Evolutionary conservation across 2,888 invertebrate genomes (phyloP), one percentile per base, ranked within the genome.

Genomic region (Ormyrus labotus): DNA sequence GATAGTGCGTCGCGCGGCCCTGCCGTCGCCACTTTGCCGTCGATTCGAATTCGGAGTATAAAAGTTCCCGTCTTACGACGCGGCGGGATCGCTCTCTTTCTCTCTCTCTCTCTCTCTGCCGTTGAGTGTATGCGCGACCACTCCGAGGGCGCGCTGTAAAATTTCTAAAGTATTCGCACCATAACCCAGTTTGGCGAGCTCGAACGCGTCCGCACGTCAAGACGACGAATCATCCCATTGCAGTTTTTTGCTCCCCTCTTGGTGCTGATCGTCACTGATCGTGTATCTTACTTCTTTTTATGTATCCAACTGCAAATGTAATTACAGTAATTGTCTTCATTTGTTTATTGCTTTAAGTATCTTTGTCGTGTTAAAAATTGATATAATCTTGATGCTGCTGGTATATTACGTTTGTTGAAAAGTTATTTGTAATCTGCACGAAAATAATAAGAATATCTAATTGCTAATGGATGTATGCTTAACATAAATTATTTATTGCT

Each of bases 111-210:
- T 19, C 19, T 2, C 10, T 53, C 8, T 80, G 81, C 78, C 53
- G 78, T 81, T 78, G 81, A 76, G 78, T 64, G 81, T 81, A 82
- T 67, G 68, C 57, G 69, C 34, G 11, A 5, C 48, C 34, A 50
- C 48, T 81, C 80, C 83, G 83, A 84, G 68, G 51, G 78, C 53
- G 71, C 61, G 71, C 67, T 82, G 83, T 86, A 85, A 86, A 87
- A 86, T 86, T 85, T 82, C 82, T 80, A 76, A 84, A 84, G 81
- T 84, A 83, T 84, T 85, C 81, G 81, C 77, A 77, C 82, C 82
- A 83, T 85, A 85, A 87, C 85, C 85, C 83, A 86, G 85, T 86
- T 87, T 83, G 75, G 85, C 84, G 84, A 72, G 81, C 73, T 75
- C 19, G 19, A 19, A 19, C 19, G 19, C 19, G 65, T 63, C 19